Base-by-base conservation (phyloP, 2,113 vertebrate species). In the Spermophilus dauricus region DNA sequence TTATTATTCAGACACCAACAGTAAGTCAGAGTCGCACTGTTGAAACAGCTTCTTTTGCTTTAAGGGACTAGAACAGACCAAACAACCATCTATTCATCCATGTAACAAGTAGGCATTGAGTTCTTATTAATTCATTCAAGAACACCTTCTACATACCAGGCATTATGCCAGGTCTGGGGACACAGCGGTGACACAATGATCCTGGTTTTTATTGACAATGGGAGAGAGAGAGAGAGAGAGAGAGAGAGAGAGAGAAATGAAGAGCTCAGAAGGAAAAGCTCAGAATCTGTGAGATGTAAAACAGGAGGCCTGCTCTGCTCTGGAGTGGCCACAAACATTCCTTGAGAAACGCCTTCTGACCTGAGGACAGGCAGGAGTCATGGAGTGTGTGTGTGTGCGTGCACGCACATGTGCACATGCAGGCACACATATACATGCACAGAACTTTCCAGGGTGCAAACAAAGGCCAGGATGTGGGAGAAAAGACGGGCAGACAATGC, bases 41-140 rank as follows among this genome's bases (percentile, higher is more conserved):
- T 98, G 97, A 96, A 97, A 96, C 94, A 97, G 95, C 91, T 97
- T 97, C 97, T 98, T 97, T 97, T 96, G 96, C 97, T 97, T 96
- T 96, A 89, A 94, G 95, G 97, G 96, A 95, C 91, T 87, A 97
- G 97, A 94, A 97, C 95, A 96, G 91, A 90, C 97, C 94, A 97
- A 97, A 97, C 96, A 98, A 80, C 96, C 97, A 88, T 96, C 95
- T 96, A 97, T 97, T 97, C 97, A 97, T 97, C 94, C 94, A 8
- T 96, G 88, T 96, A 96, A 98, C 97, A 98, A 98, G 97, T 89
- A 87, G 91, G 91, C 97, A 97, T 97, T 98, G 97, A 98, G 94
- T 69, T 70, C 94, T 95, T 96, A 97, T 96, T 98, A 96, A 96
- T 97, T 96, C 97, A 97, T 97, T 98, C 96, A 97, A 92, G 97